Evolutionary conservation across 2,888 invertebrate genomes (phyloP).

Genomic region (Homarus gammarus): DNA sequence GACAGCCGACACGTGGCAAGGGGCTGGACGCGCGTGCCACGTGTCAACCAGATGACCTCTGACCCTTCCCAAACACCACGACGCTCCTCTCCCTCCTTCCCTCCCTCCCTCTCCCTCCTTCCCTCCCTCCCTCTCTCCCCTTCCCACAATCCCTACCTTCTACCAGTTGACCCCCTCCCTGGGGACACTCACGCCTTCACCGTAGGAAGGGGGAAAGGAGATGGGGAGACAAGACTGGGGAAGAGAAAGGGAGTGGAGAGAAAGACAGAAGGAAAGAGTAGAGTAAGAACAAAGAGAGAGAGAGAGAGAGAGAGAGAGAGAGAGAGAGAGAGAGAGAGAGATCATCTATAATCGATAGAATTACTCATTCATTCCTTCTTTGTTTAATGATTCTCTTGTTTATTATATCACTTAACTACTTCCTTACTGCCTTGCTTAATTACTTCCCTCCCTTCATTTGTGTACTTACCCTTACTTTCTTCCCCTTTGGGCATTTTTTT

Average conservation of each 20-base stretch:
- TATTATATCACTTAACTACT: too few species aligned
- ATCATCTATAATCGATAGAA: too few species aligned
- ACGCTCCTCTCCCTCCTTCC: background rate
- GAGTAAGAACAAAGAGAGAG: too few species aligned
- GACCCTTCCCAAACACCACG: background rate
- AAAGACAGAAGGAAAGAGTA: background rate
- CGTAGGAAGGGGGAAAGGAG: background rate
- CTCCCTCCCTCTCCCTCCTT: background rate
- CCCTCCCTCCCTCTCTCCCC: background rate
- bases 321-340: constrained; percentile 2
- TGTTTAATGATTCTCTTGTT: too few species aligned
- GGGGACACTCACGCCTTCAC: background rate
- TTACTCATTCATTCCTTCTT: too few species aligned
- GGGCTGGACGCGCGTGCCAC: constrained; percentile 8
- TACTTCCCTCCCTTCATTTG: too few species aligned
- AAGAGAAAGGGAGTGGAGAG: constrained; percentile 20
- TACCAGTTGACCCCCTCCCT: too few species aligned
- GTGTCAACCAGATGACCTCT: constrained; percentile 3
- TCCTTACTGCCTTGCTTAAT: too few species aligned
- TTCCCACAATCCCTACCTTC: background rate
- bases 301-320: constrained; percentile 13
- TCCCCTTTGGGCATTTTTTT: too few species aligned
- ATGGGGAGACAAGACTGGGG: too few species aligned
- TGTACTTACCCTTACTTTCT: too few species aligned
- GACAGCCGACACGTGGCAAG: constrained; percentile 11